These are phyloP conservation scores for Brachionus calyciflorus DNA, from an alignment of 1,140 invertebrate genomes.

Conservation along the genomic window DNA sequence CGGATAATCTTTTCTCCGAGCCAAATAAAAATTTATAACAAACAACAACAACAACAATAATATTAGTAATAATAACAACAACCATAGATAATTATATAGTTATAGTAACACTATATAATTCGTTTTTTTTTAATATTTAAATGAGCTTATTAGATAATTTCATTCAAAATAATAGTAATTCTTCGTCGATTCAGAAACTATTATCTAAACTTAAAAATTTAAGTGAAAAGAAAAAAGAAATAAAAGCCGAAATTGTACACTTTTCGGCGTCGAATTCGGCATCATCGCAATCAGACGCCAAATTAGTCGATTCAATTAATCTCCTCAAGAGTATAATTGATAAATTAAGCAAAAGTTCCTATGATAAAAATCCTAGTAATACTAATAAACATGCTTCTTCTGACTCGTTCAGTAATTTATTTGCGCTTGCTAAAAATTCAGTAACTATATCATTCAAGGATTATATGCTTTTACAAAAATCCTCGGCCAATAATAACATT, in stretches of 20 bases:
- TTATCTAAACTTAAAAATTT: conserved; percentile 16
- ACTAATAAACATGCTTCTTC: conserved; percentile 24
- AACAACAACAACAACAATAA: no score
- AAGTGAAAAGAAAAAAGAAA: not conserved
- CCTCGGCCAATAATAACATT: not conserved
- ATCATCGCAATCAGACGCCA: not conserved
- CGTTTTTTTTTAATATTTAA: not conserved
- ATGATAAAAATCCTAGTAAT: not conserved
- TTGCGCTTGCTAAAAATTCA: conserved; percentile 39
- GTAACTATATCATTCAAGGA: conserved; percentile 42
- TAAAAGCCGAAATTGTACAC: not conserved
- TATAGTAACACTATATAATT: not conserved
- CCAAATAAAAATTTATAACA: no score
- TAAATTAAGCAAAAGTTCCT: not conserved
- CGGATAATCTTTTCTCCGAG: no score
- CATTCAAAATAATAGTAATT: not conserved
- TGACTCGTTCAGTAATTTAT: conserved; percentile 18
- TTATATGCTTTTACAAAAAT: conserved; percentile 35
- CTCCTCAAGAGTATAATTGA: conserved; percentile 36
- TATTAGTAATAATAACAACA: not conserved
- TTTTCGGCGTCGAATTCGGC: not conserved
- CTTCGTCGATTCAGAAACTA: not conserved
- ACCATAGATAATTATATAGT: not conserved
- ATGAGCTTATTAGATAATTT: conserved; percentile 9
- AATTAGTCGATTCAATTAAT: conserved; percentile 28